Evolutionary conservation across 2,113 vertebrate genomes (phyloP), one percentile per base, ranked within the genome.

Genomic region (Agelaius tricolor): DNA sequence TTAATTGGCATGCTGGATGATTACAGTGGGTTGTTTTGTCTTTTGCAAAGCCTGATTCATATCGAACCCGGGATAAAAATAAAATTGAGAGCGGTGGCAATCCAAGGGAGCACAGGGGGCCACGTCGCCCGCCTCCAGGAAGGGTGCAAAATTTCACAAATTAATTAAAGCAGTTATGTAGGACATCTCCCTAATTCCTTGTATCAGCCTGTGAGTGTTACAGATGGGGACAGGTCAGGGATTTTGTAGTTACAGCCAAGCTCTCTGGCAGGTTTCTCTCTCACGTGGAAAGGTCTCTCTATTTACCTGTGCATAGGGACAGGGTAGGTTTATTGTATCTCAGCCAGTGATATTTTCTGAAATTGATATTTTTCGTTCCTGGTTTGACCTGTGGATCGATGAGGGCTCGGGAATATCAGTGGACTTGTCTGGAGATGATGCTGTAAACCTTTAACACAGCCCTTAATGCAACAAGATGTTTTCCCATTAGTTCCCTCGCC

Each of bases 1-100:
- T 97, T 96, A 97, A 96, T 96, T 98, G 97, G 81, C 94, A 69
- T n/a, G 84, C 87, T 94, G 77, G 78, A 73, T 88, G 94, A 88
- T 97, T 92, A 73, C 86, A 96, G 86, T 17, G 66, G 77, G 84
- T 69, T 96, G 92, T 95, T 94, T 96, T 97, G 92, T 97, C 95
- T 97, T 97, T 62, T 94, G 80, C 75, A 84, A 89, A 96, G 89
- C 87, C 95, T 96, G 86, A 95, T 94, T 97, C 66, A 77, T 91
- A 94, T 97, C 28, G 11, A 96, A 86, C 92, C 83, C 63, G 5
- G 85, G 76, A 94, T 96, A 95, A 93, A 96, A 97, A 88, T 87
- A 91, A 97, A 95, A 95, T 62, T 52, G 80, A 94, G 90, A 84
- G 84, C 19, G 31, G 87, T 83, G 87, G 62, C 72, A 95, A 71